Conservation (phyloP, 1,140 invertebrate genomes). For the Ptiloglossa arizonensis region DNA sequence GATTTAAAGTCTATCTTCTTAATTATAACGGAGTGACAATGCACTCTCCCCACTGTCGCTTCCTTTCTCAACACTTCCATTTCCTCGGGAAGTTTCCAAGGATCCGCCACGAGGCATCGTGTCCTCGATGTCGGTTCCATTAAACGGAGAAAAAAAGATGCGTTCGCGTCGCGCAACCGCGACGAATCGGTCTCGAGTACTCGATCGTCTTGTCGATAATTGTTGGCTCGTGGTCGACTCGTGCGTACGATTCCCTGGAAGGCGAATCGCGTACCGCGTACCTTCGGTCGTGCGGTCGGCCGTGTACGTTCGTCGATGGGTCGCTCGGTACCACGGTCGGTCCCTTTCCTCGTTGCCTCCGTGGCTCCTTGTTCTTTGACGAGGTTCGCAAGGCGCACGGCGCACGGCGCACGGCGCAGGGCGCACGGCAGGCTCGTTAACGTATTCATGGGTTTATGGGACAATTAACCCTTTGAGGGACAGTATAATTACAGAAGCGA, state of each 20-base stretch:
- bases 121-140: background rate
- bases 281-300: too few species aligned
- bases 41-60: constrained; percentile 24
- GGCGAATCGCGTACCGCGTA: too few species aligned
- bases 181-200: background rate
- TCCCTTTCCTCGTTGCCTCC: constrained; percentile 26
- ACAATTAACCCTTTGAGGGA: constrained; percentile 83
- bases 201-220: background rate
- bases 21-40: constrained; percentile 76
- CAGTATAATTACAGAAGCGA: constrained; percentile 82
- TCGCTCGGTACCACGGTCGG: background rate
- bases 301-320: constrained; percentile 3
- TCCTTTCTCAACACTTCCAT: constrained; percentile 25
- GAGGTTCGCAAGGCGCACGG: constrained; percentile 69
- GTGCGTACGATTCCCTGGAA: too few species aligned
- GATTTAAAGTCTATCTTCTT: constrained; percentile 68
- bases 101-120: constrained; percentile 2
- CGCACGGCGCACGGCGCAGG: constrained; percentile 70
- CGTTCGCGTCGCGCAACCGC: background rate
- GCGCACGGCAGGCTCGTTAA: constrained; percentile 76
- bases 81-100: constrained; percentile 30
- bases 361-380: constrained; percentile 67
- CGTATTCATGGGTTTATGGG: constrained; percentile 81
- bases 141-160: constrained; percentile 8
- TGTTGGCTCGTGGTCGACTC: too few species aligned